Percentiles rank a stretch among this genome's conserved stretches.
phyloP scores from a whole-genome alignment of 2,113 vertebrate species.

The Eclectus roratus region DNA sequence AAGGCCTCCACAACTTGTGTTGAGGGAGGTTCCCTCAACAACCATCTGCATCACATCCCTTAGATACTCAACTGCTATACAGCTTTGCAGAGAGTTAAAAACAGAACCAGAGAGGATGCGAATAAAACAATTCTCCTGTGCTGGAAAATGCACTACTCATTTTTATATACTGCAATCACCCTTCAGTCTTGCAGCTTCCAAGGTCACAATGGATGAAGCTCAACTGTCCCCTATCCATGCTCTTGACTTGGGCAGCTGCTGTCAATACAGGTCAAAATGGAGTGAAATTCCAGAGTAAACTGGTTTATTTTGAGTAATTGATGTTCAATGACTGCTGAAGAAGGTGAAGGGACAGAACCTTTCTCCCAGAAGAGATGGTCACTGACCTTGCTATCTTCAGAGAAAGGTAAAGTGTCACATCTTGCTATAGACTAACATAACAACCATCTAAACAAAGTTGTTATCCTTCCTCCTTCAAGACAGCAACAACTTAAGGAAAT shows the following conservation, averaged over 20 bases:
- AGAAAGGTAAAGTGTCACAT: background rate
- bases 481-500: background rate
- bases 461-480: background rate
- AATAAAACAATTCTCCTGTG: background rate
- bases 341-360: background rate
- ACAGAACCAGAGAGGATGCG: background rate
- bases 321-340: background rate
- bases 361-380: background rate
- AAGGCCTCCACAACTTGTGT: background rate
- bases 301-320: background rate
- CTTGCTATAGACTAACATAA: background rate
- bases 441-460: background rate
- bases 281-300: background rate
- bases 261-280: background rate
- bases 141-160: background rate
- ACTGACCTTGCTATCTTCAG: background rate
- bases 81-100: background rate
- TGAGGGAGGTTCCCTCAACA: background rate
- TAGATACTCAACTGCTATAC: background rate
- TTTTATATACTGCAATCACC: background rate
- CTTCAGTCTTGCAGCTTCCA: background rate
- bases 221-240: background rate
- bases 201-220: background rate
- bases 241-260: background rate
- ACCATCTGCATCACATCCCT: background rate